phyloP scores from a whole-genome alignment of 2,888 invertebrate genomes.

The Allygus modestus region DNA sequence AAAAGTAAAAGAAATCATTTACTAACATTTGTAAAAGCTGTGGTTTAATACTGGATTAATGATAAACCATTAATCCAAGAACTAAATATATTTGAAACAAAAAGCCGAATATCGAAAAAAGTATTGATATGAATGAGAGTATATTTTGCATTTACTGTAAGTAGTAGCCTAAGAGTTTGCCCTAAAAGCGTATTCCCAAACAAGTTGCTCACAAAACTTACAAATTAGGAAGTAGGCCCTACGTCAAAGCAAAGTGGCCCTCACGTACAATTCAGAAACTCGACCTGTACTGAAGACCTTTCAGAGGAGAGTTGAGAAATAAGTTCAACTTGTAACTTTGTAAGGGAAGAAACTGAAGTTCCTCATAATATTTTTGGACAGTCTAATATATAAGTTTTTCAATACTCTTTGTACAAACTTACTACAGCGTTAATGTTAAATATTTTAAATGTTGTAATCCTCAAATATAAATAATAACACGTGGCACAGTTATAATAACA shows the following conservation, averaged over 20 bases:
- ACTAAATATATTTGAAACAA: too few relatives aligned
- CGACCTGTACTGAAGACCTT: slow-evolving; percentile 18
- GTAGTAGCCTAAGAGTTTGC: neutral
- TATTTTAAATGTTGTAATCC: too few relatives aligned
- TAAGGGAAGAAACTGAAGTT: neutral
- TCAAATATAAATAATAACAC: too few relatives aligned
- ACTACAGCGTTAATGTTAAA: too few relatives aligned
- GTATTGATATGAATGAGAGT: too few relatives aligned
- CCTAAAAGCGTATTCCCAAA: slow-evolving; percentile 1
- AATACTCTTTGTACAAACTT: neutral
- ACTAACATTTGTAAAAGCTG: too few relatives aligned
- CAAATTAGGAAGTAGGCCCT: slow-evolving; percentile 18
- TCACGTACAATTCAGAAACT: slow-evolving; percentile 40
- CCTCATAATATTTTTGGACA: neutral
- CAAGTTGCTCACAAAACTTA: slow-evolving; percentile 29
- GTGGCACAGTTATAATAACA: too few relatives aligned
- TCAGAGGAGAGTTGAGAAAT: slow-evolving; percentile 32
- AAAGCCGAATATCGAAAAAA: too few relatives aligned
- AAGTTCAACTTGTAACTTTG: slow-evolving; percentile 23
- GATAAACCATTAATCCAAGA: too few relatives aligned
- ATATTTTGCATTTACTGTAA: too few relatives aligned
- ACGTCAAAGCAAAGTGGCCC: slow-evolving; percentile 38
- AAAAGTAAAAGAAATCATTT: too few relatives aligned
- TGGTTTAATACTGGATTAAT: too few relatives aligned
- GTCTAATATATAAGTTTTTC: neutral